Evolutionary conservation across 2,797 vertebrate genomes (phyloP), one percentile per base, ranked within the genome.

Genomic region (Mastacembelus armatus): DNA sequence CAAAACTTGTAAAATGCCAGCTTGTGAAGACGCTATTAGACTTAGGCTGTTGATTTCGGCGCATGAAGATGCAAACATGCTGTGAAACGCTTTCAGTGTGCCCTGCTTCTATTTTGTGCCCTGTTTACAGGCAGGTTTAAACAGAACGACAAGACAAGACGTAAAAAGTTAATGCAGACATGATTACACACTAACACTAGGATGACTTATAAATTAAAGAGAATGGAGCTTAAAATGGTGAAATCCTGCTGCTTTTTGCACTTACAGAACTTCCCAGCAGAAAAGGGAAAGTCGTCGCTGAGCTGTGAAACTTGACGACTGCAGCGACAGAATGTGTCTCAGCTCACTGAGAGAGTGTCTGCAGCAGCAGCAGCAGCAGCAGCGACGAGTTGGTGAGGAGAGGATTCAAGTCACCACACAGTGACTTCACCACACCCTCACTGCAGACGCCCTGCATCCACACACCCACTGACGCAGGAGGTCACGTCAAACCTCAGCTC

Each of bases 381-480:
- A 39, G 40, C 1, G 30, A 29, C 21, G 21, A 36, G 50, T 52
- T 26, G 49, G 39, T 38, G 68, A 71, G 57, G 62, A 54, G 32
- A 78, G 67, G 55, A 75, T 69, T 77, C 40, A 10, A 81, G 74
- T 79, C 83, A 56, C 63, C 78, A 22, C 3, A 7, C 54, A 27
- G 54, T 55, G 76, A 83, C 85, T 69, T 80, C 71, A 69, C 42
- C 9, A 19, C 52, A 33, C 64, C 48, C 50, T 59, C 67, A 10
- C 65, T 74, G 85, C 83, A 80, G 79, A 80, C 40, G 33, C 71
- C 32, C 32, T 47, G 58, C 64, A 57, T 26, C 55, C 22, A 10
- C 35, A 55, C 51, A 19, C 36, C 58, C 24, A 54, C 39, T 50
- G 8, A 21, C 15, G 33, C 56, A 18, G 3, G 54, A 39, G 4